Conservation (phyloP, 2,113 vertebrate species). For the Lophius piscatorius region DNA sequence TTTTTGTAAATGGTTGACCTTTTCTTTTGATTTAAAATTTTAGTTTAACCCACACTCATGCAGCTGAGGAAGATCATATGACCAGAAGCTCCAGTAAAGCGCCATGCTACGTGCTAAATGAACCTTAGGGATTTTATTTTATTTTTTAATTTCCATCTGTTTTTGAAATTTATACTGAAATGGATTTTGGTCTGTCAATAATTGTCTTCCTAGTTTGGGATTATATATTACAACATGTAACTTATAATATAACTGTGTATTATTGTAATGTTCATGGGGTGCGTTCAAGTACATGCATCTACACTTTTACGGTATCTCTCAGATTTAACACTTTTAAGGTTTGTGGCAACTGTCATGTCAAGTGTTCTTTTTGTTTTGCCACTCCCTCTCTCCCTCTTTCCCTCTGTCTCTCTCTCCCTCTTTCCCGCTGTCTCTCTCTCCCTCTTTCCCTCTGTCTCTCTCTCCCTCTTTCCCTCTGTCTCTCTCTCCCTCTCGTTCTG, state of each 20-base stretch:
- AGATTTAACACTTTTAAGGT: slow-evolving; percentile 34
- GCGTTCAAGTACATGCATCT: too few species aligned
- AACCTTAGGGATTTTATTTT: not conserved
- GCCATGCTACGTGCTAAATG: too few species aligned
- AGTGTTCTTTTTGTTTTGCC: slow-evolving; percentile 40
- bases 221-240: too few species aligned
- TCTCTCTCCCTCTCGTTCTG: slow-evolving; percentile 39
- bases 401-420: slow-evolving; percentile 10
- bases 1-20: too few species aligned
- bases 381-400: slow-evolving; percentile 1
- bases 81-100: not conserved
- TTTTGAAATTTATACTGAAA: not conserved
- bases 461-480: slow-evolving; percentile 40
- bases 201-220: too few species aligned
- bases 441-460: slow-evolving; percentile 1
- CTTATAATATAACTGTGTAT: too few species aligned
- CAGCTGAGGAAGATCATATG: not conserved
- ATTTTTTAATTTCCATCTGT: not conserved
- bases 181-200: not conserved
- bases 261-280: too few species aligned
- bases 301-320: slow-evolving; percentile 14
- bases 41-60: too few species aligned
- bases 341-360: slow-evolving; percentile 54
- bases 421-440: slow-evolving; percentile 21
- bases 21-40: too few species aligned